Evolutionary conservation across 2,888 invertebrate species (phyloP).

Genomic region (Cryptosula pallasiana): DNA sequence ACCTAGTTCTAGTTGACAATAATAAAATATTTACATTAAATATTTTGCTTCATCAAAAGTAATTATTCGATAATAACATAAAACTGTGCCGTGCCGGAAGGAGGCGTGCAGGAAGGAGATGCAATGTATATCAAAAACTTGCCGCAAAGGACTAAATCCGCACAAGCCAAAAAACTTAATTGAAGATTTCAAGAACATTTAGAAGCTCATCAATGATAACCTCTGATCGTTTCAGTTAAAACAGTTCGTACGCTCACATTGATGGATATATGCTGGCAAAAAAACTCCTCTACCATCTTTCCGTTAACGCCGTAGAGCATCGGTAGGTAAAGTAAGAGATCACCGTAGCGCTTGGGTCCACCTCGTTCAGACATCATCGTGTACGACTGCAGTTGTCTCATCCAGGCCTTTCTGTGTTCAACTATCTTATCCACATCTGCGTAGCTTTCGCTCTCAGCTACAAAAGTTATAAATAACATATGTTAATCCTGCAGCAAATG

Average conservation of each 20-base stretch:
- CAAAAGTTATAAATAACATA: neutral
- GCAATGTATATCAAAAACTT: too few species aligned
- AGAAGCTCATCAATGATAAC: too few species aligned
- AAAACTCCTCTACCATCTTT: conserved; percentile 5
- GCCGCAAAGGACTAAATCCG: too few species aligned
- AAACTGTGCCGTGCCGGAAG: too few species aligned
- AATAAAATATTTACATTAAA: too few species aligned
- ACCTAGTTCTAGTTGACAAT: too few species aligned
- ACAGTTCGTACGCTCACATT: neutral
- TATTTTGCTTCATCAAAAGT: too few species aligned
- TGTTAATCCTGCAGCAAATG: too few species aligned
- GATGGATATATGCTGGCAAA: neutral
- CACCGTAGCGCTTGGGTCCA: neutral
- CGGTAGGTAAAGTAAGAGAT: conserved; percentile 15
- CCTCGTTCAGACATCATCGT: neutral
- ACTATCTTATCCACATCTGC: neutral
- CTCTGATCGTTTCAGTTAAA: neutral
- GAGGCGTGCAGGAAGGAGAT: too few species aligned
- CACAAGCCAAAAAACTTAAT: too few species aligned
- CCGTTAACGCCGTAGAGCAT: conserved; percentile 18
- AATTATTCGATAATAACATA: too few species aligned
- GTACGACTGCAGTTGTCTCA: neutral
- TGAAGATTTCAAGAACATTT: too few species aligned
- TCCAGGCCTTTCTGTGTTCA: neutral
- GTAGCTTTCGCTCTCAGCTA: neutral